Conservation (phyloP, 2,797 vertebrate species). For the Channa striata region DNA sequence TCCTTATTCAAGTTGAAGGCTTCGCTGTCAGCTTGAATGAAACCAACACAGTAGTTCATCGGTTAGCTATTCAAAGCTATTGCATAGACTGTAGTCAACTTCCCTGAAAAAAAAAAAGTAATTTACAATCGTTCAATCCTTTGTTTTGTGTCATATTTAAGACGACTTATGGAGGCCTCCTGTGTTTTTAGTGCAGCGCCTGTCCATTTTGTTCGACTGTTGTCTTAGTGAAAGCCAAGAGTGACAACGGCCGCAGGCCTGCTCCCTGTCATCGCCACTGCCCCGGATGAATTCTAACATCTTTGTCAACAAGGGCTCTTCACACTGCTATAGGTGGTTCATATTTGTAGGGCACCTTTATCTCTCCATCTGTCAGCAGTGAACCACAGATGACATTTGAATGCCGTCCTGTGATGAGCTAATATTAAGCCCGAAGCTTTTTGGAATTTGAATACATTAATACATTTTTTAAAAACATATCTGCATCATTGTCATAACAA, state of each 20-base stretch:
- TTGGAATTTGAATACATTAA: not conserved
- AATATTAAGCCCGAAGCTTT: not conserved
- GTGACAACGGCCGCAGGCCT: constrained; percentile 74
- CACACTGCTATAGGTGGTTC: constrained; percentile 52
- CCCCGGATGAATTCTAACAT: constrained; percentile 62
- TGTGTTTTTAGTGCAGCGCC: constrained; percentile 51
- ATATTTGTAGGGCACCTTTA: constrained; percentile 42
- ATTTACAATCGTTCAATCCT: not conserved
- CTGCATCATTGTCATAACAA: not conserved
- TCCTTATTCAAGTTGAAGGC: constrained; percentile 65
- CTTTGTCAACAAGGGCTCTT: constrained; percentile 60
- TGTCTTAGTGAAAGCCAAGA: constrained; percentile 67
- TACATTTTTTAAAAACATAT: not conserved
- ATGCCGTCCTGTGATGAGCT: not conserved
- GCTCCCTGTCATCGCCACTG: constrained; percentile 59
- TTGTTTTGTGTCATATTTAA: not conserved
- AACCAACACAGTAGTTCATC: constrained; percentile 54
- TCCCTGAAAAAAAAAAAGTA: not conserved
- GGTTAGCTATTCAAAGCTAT: constrained; percentile 38
- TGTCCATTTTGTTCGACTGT: constrained; percentile 59
- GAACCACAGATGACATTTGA: constrained; percentile 27
- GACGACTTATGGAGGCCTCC: constrained; percentile 14
- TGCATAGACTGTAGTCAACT: constrained; percentile 3
- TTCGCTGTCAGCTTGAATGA: constrained; percentile 70
- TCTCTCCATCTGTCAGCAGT: constrained; percentile 20